Evolutionary conservation across 1,140 invertebrate genomes (phyloP), one percentile per base, ranked within the genome.

Genomic region (Saccostrea cuccullata): DNA sequence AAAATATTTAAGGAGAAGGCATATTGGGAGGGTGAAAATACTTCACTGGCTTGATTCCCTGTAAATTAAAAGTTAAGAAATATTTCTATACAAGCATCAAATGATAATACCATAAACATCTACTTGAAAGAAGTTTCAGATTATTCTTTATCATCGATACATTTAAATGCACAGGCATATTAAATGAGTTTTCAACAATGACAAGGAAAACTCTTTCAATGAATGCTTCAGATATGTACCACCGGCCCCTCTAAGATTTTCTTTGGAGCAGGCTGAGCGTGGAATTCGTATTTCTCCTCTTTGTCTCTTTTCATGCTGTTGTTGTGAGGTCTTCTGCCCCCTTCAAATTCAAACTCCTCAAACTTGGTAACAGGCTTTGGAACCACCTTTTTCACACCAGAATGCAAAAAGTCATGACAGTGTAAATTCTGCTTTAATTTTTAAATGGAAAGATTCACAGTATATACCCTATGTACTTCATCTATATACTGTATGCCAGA

Each of bases 361-460:
- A 91, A 85, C 26, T 92, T 82, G 83, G 94, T 95, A 1, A 89
- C 36, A 15, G 92, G 91, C 86, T 94, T 94, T 13, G 82, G 67
- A 1, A 90, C 58, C 0, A 93, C 91, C 86, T 93, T 93, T 58
- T 90, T 92, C 0, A 94, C 87, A 6, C 93, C 93, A 4, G n/a
- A n/a, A n/a, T n/a, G n/a, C n/a, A n/a, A n/a, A n/a, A n/a, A n/a
- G n/a, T n/a, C n/a, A n/a, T n/a, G n/a, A n/a, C n/a, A n/a, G n/a
- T n/a, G n/a, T n/a, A n/a, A n/a, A n/a, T n/a, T n/a, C n/a, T n/a
- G 94, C 94, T 89, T 94, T 94, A 67, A 95, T 93, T 84, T 86
- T 93, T 95, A 88, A 87, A 77, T 60, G 55, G 64, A 89, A 55
- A 47, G 8, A 55, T 23, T 15, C 4, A 82, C 8, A 82, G 9